phyloP scores from a whole-genome alignment of 2,888 invertebrate genomes.

The Colletes collaris region DNA sequence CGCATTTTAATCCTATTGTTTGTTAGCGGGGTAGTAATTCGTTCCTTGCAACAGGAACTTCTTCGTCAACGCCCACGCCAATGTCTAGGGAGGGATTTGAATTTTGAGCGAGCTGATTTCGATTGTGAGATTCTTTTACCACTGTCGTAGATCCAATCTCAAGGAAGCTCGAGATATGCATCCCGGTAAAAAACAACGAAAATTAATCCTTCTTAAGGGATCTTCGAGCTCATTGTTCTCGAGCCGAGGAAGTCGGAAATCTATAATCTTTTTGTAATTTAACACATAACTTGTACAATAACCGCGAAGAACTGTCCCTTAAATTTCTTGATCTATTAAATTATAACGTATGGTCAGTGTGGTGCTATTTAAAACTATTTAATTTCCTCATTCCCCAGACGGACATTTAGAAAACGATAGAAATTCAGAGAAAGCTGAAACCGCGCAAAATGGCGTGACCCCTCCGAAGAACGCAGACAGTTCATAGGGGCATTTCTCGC shows the following conservation, averaged over 20 bases:
- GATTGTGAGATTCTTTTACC: conserved; percentile 34
- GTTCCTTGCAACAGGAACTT: conserved; percentile 33
- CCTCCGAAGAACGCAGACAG: no score
- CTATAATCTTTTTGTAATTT: background rate
- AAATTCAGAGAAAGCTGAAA: no score
- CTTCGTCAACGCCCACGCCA: conserved; percentile 56
- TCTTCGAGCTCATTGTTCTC: conserved; percentile 30
- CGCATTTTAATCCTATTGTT: conserved; percentile 64
- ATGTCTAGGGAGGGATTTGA: conserved; percentile 66
- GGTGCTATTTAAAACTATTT: no score
- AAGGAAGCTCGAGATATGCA: background rate
- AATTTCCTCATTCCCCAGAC: no score
- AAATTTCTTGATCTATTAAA: no score
- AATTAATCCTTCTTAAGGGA: conserved; percentile 40
- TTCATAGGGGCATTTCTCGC: no score
- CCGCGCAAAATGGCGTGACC: no score
- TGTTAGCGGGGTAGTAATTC: conserved; percentile 45
- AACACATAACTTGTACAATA: background rate
- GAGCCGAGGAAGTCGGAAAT: background rate
- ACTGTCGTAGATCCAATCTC: conserved; percentile 18
- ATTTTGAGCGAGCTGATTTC: conserved; percentile 49
- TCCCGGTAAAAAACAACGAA: conserved; percentile 20
- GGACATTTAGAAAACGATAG: no score
- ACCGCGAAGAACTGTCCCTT: no score
- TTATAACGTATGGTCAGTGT: no score